Evolutionary conservation across 2,797 vertebrate species (phyloP).

Genomic region (Hybognathus amarus): DNA sequence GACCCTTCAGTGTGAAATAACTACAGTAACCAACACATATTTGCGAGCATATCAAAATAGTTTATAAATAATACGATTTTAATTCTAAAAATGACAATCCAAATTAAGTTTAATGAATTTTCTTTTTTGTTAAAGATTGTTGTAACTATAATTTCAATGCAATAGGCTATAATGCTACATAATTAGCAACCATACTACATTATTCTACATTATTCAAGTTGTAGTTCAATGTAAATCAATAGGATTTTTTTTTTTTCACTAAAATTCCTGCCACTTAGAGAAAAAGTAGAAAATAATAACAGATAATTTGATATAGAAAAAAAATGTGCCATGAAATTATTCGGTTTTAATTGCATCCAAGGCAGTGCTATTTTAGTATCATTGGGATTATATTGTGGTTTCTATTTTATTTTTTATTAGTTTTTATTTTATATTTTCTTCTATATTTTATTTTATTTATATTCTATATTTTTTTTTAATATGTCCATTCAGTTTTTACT

Average conservation of each 20-base stretch:
- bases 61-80: not conserved
- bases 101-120: not conserved
- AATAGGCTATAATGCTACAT: not conserved
- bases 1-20: not conserved
- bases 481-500: not conserved
- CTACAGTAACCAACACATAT: not conserved
- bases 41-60: not conserved
- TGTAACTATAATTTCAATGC: no score
- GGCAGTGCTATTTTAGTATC: not conserved
- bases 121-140: not conserved
- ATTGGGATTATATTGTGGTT: not conserved
- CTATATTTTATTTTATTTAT: not conserved
- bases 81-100: not conserved
- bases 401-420: not conserved
- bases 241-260: no score
- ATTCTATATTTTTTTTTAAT: not conserved
- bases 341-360: not conserved
- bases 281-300: not conserved
- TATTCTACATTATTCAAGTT: no score
- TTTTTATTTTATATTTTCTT: not conserved
- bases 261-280: not conserved
- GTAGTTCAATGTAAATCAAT: not conserved
- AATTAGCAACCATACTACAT: not conserved
- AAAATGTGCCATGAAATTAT: not conserved
- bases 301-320: not conserved